Base-by-base conservation (phyloP, 2,113 vertebrate genomes). In the Gnathonemus longibarbis region DNA sequence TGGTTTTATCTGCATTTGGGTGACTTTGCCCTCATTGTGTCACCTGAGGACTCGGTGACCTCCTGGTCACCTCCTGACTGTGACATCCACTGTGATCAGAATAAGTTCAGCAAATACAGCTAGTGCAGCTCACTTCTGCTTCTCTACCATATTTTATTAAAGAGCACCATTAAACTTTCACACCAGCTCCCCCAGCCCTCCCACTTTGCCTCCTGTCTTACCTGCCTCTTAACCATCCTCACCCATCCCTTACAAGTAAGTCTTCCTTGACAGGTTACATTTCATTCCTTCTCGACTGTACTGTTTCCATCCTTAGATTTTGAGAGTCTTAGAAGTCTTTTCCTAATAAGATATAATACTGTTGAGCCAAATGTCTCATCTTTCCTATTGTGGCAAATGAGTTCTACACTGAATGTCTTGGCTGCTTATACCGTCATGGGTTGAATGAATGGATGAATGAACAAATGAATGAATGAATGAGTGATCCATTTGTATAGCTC, bases 81-180 rank as follows among this genome's bases (percentile, higher is more conserved):
- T 92, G 92, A 90, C 91, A 85, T 91, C 88, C 84, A 46, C 58
- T 27, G 90, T 90, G 90, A 92, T 93, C 92, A 91, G 90, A 94
- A 93, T 45, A 77, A 92, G 91, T 91, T 92, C 91, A 92, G 91
- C 92, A 88, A 91, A 90, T 89, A 93, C 92, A 93, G 91, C 94
- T 90, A 46, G 92, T n/a, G 93, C 91, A 93, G 94, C 95, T 93
- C 93, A 89, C 58, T 45, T 74, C 91, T 74, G 90, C 92, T 93
- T 89, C 92, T 91, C n/a, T 52, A 45, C 62, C 92, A 95, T 95
- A 80, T 95, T 95, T 96, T 95, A 95, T 96, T 95, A 94, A 95
- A 53, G 89, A 80, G 89, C 46, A 52, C 58, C 91, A 94, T 96
- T 93, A 96, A 95, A 94, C 91, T 94, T 95, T 95, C 91, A 95